Evolutionary conservation across 2,113 vertebrate genomes (phyloP).

Genomic region (Dipodomys merriami): DNA sequence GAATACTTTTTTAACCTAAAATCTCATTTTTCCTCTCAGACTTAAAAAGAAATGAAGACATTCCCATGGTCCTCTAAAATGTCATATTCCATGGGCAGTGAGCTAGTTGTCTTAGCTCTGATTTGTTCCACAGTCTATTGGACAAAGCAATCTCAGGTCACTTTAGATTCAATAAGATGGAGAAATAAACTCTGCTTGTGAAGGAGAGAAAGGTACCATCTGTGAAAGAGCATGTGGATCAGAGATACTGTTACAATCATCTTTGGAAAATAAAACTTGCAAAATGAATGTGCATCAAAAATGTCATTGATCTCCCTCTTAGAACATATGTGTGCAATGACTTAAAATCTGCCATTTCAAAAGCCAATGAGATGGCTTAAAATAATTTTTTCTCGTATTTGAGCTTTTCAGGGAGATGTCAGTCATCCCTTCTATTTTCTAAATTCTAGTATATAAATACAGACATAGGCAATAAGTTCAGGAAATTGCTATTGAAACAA

Average conservation of each 20-base stretch:
- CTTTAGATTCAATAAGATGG: not conserved
- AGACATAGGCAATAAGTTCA: not conserved
- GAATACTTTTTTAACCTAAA: constrained; percentile 10
- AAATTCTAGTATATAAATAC: constrained; percentile 3
- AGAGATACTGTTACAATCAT: not conserved
- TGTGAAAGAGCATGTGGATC: not conserved
- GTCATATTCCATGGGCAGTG: not conserved
- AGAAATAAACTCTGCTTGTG: not conserved
- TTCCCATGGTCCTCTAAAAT: not conserved
- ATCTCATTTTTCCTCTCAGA: not conserved
- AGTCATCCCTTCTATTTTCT: not conserved
- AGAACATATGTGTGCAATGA: not conserved
- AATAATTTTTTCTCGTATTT: not conserved
- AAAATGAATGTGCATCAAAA: constrained; percentile 24
- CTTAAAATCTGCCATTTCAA: not conserved
- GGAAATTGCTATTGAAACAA: constrained; percentile 24
- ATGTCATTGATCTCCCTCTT: not conserved
- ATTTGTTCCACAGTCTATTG: not conserved
- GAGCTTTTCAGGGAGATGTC: not conserved
- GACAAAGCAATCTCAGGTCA: not conserved
- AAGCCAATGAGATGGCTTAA: not conserved
- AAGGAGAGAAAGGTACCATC: not conserved
- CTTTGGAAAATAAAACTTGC: constrained; percentile 15
- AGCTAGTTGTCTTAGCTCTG: not conserved
- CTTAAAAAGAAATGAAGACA: constrained; percentile 13